Base-by-base conservation (phyloP, 1,140 invertebrate species). In the Drosophila lowei region DNA sequence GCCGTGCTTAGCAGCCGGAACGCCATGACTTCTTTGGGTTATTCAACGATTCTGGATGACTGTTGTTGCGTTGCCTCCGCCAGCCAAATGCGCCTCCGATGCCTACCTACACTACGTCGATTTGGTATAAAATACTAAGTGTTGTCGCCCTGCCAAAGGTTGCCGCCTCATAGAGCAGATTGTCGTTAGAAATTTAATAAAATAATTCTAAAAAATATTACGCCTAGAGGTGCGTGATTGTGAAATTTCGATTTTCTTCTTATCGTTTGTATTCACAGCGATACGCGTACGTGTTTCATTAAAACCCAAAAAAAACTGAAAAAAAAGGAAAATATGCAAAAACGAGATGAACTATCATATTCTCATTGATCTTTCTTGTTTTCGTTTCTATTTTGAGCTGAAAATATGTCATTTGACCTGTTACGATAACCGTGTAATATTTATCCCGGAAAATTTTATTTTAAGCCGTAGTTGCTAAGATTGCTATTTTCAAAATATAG, bases 1-100 rank as follows among this genome's bases (percentile, higher is more conserved):
- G 90, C 75, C 30, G 90, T 68, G 56, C 71, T 71, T 11, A 91
- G 53, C 48, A 91, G 58, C 56, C 90, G 85, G 61, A 85, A 78
- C 15, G 90, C 90, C 90, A 91, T 91, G 68, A 46, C 46, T 44
- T 53, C 50, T 63, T 60, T 43, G 34, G 6, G 83, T 83, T 86
- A 86, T 77, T 81, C 86, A 86, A 86, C 83, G 64, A 83, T 80
- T 38, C 11, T 46, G 41, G 75, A 73, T 63, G 50, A 34, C 61
- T 25, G 16, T 60, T 54, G 49, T 50, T 74, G 64, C 30, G 25
- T 25, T 28, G 30, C 30, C 30, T 60, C 30, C 28, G 43, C 23
- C 30, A 25, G 58, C 3, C 16, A 13, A 7, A 13, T 52, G 38
- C 23, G 21, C 7, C 58, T n/a, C 3, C 13, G 18, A 46, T 54